Conservation (phyloP, 2,888 invertebrate genomes). For the Lymantria monacha region DNA sequence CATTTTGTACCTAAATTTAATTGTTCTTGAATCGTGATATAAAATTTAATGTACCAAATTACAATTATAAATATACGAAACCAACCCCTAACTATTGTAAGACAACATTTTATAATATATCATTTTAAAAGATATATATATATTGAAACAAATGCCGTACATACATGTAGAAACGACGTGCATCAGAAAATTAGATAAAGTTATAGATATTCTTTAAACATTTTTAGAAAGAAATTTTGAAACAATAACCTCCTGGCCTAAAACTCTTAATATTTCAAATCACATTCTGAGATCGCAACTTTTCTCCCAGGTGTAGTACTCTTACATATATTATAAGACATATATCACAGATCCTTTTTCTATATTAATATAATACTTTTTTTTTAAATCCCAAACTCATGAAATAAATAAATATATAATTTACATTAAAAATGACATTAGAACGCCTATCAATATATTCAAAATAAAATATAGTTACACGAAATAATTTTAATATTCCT, state of each 20-base stretch:
- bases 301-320: conserved; percentile 69
- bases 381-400: conserved; percentile 47
- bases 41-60: conserved; percentile 1
- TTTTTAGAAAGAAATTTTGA: not conserved
- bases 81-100: not conserved
- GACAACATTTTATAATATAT: not conserved
- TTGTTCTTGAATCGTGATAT: conserved; percentile 7
- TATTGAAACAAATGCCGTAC: not conserved
- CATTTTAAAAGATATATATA: conserved; percentile 8
- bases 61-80: conserved; percentile 3
- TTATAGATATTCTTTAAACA: not conserved
- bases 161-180: too few relatives aligned
- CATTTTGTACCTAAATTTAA: conserved; percentile 32
- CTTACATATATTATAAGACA: conserved; percentile 62
- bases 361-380: conserved; percentile 76
- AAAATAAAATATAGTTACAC: conserved; percentile 33
- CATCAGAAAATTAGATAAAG: too few relatives aligned
- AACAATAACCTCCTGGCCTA: conserved; percentile 19
- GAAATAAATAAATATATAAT: conserved; percentile 43
- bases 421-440: conserved; percentile 45
- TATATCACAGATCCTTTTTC: conserved; percentile 78
- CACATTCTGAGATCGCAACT: conserved; percentile 71
- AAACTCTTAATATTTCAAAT: conserved; percentile 47
- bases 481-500: conserved; percentile 20
- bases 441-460: conserved; percentile 51